Base-by-base conservation (phyloP, 2,113 vertebrate species). In the Rhegmatorhina hoffmannsi region DNA sequence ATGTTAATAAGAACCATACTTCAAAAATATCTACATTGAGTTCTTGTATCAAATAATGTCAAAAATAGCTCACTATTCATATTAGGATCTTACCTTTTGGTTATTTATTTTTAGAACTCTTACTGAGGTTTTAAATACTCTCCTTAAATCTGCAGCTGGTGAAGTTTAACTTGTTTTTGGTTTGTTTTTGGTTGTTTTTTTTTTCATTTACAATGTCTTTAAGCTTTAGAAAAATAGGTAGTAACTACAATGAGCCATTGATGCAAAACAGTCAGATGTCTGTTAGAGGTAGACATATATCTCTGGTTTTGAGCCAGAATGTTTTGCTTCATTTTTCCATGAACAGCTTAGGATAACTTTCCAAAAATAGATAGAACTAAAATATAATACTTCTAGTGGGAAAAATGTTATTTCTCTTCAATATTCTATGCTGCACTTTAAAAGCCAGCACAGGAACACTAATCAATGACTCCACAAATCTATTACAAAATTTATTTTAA, bases 1-100 rank as follows among this genome's bases (percentile, higher is more conserved):
- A 94, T 33, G 29, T 69, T 96, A 96, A 96, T 87, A 72, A 87
- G 91, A 94, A 95, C 67, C 95, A 91, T 75, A 87, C 95, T 94
- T 90, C 62, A 89, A 73, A 90, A 93, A 90, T 56, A 81, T 84
- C 74, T 29, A 43, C 15, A 38, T 56, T 84, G 64, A 89, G 70
- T 85, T 90, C 76, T 91, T 79, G 19, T 64, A 87, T 55, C 79
- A 87, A 93, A 73, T 66, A 62, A 79, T 58, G 36, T 85, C 13
- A 49, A 75, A 93, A 94, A 92, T 53, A 93, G 23, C 83, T 94
- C 85, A 60, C 40, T 29, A 33, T 78, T 77, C 91, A 92, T 89
- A 73, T 21, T 21, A 53, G 34, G 38, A 44, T 68, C 78, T 91
- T 93, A 85, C 80, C 34, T 94, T 92, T 87, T 76, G 50, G 11